Evolutionary conservation across 2,888 invertebrate species (phyloP).

Genomic region (Biston stratarius): DNA sequence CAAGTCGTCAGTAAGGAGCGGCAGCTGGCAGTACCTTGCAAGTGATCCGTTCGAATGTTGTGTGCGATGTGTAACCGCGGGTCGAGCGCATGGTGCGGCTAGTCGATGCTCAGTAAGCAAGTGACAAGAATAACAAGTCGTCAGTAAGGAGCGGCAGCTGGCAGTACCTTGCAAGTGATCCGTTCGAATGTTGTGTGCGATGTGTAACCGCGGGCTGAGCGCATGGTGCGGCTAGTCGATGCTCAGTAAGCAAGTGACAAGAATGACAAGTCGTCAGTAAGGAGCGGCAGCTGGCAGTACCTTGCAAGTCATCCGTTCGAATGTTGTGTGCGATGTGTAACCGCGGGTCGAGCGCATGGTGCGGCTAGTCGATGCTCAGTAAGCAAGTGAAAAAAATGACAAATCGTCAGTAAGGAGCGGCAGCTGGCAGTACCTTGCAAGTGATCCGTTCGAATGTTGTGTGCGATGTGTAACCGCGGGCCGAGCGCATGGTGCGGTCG

Average conservation of each 20-base stretch:
- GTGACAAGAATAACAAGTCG: neutral
- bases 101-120: slow-evolving; percentile 58
- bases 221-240: slow-evolving; percentile 75
- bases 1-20: slow-evolving; percentile 59
- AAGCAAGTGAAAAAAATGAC: neutral
- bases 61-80: slow-evolving; percentile 71
- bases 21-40: slow-evolving; percentile 61
- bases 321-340: slow-evolving; percentile 64
- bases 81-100: too few species aligned
- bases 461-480: slow-evolving; percentile 75
- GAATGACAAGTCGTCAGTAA: neutral
- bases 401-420: neutral
- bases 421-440: slow-evolving; percentile 65
- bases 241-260: slow-evolving; percentile 38
- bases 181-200: slow-evolving; percentile 52
- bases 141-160: slow-evolving; percentile 58
- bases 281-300: slow-evolving; percentile 59
- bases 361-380: slow-evolving; percentile 58
- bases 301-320: slow-evolving; percentile 56
- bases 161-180: slow-evolving; percentile 62
- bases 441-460: slow-evolving; percentile 75
- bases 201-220: slow-evolving; percentile 72
- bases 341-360: slow-evolving; percentile 77
- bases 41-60: slow-evolving; percentile 1
- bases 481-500: slow-evolving; percentile 78